phyloP scores from a whole-genome alignment of 2,888 invertebrate species.

The Gastrophysa polygoni region DNA sequence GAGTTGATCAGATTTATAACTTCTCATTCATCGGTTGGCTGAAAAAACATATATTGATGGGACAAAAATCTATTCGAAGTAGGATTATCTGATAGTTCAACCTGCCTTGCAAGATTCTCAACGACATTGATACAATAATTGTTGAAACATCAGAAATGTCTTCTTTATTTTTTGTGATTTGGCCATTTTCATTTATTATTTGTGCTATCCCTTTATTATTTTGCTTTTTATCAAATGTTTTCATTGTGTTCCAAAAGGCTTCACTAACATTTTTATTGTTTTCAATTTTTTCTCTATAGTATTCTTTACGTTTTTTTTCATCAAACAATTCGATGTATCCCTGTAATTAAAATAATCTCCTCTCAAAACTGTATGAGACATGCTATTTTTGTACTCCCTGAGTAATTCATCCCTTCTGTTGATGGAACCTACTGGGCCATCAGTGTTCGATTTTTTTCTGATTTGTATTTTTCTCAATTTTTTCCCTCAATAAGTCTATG shows the following conservation, averaged over 20 bases:
- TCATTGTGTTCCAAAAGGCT: not conserved
- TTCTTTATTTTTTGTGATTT: constrained; percentile 1
- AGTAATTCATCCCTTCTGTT: constrained; percentile 1
- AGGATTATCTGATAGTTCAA: constrained; percentile 3
- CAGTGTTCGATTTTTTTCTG: constrained; percentile 6
- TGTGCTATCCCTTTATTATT: not conserved
- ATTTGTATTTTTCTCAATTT: constrained; percentile 8
- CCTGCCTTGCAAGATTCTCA: constrained; percentile 11
- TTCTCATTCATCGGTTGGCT: constrained; percentile 4
- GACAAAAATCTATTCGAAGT: not conserved
- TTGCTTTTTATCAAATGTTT: not conserved
- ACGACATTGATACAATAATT: constrained; percentile 4
- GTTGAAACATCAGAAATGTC: constrained; percentile 7
- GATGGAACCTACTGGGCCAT: constrained; percentile 1
- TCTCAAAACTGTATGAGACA: not conserved
- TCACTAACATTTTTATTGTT: no score
- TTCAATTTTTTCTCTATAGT: constrained; percentile 3
- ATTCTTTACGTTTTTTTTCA: not conserved
- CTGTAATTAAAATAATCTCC: constrained; percentile 5
- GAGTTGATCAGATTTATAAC: constrained; percentile 8
- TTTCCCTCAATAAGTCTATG: no score
- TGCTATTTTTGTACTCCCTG: constrained; percentile 3
- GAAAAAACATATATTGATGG: not conserved
- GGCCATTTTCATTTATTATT: not conserved
- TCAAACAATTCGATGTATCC: not conserved